Percentiles rank a stretch among this genome's conserved stretches.
These are phyloP conservation scores for Stratiolaelaps scimitus DNA, from an alignment of 1,140 invertebrate species.

Conservation along the genomic window DNA sequence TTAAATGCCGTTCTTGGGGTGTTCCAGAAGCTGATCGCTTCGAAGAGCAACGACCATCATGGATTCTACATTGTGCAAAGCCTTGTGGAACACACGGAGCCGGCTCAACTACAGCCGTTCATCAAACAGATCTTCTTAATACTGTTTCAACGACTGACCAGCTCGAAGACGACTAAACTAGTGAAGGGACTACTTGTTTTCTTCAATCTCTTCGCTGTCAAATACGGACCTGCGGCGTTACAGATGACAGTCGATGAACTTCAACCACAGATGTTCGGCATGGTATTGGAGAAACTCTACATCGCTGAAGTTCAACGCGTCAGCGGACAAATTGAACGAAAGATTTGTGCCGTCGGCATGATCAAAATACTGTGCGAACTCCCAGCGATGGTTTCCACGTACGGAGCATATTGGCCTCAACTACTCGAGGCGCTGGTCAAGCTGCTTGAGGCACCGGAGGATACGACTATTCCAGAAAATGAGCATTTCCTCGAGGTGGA, in stretches of 20 bases:
- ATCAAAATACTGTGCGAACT: conserved; percentile 69
- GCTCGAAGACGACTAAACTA: conserved; percentile 86
- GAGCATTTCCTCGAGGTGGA: conserved; percentile 77
- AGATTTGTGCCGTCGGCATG: conserved; percentile 75
- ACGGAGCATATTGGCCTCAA: conserved; percentile 51
- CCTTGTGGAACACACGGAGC: conserved; percentile 60
- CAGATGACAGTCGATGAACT: conserved; percentile 68
- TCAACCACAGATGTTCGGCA: conserved; percentile 79
- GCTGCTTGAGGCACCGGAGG: conserved; percentile 73
- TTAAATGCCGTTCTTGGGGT: conserved; percentile 72
- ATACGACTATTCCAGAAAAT: conserved; percentile 60
- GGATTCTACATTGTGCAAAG: conserved; percentile 79
- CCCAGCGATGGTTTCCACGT: conserved; percentile 50
- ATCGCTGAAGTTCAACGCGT: conserved; percentile 75
- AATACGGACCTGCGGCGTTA: conserved; percentile 57
- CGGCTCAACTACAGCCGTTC: conserved; percentile 54
- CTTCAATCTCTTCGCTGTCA: conserved; percentile 67
- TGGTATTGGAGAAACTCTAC: conserved; percentile 78
- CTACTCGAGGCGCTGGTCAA: conserved; percentile 60
- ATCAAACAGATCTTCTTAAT: conserved; percentile 78
- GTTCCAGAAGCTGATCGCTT: conserved; percentile 90
- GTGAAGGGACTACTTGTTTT: conserved; percentile 74
- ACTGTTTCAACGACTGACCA: conserved; percentile 76
- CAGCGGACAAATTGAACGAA: conserved; percentile 62
- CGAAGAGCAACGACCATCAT: conserved; percentile 88